phyloP scores from a whole-genome alignment of 64 coral and sea anemone genomes.

The Montipora cactus region DNA sequence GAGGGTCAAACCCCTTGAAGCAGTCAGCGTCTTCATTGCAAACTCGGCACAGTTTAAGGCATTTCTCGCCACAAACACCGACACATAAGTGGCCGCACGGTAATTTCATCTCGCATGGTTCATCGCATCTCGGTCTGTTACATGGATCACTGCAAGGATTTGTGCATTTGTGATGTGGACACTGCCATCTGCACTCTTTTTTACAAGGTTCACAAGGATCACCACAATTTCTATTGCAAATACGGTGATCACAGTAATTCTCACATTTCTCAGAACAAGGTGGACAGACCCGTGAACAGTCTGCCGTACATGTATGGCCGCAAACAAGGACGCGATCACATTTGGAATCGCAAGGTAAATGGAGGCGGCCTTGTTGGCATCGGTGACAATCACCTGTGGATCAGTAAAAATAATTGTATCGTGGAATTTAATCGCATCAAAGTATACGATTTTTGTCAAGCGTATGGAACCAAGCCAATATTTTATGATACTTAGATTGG shows the following conservation, averaged over 20 bases:
- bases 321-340: conserved; percentile 68
- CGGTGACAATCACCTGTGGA: conserved; percentile 22
- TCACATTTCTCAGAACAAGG: conserved; percentile 69
- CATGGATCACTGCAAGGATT: conserved; percentile 61
- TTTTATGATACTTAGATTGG: too few relatives aligned
- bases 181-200: conserved; percentile 40
- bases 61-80: conserved; percentile 81
- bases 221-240: conserved; percentile 64
- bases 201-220: conserved; percentile 66
- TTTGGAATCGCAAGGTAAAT: conserved; percentile 54
- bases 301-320: conserved; percentile 56
- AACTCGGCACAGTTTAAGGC: conserved; percentile 77
- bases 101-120: conserved; percentile 54
- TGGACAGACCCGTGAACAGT: conserved; percentile 69
- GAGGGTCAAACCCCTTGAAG: conserved; percentile 54
- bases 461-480: too few relatives aligned
- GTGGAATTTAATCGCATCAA: background rate
- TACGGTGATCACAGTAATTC: conserved; percentile 2
- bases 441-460: too few relatives aligned
- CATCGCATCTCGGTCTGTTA: conserved; percentile 50
- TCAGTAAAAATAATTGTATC: background rate
- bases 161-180: conserved; percentile 56
- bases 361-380: conserved; percentile 42
- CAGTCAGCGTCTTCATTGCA: conserved; percentile 62
- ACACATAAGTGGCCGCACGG: conserved; percentile 70